Percentiles rank a stretch among this genome's conserved stretches.
These are phyloP conservation scores for Helicoverpa armigera DNA, from an alignment of 1,140 invertebrate species.

Conservation along the genomic window DNA sequence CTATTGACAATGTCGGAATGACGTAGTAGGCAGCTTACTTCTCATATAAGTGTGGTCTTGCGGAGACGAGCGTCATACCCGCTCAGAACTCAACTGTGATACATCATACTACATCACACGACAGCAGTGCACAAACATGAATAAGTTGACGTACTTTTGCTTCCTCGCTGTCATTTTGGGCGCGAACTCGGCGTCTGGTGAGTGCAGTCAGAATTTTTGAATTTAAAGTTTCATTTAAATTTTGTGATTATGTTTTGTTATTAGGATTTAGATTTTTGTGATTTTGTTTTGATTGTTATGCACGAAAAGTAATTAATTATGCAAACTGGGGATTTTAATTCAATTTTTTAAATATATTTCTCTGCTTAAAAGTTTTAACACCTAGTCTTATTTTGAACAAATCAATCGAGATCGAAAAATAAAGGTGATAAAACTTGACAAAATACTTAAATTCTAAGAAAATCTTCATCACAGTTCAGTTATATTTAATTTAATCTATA, in stretches of 20 bases:
- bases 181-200: slow-evolving; percentile 55
- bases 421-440: too few species aligned
- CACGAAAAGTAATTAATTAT: not conserved
- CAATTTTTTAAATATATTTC: slow-evolving; percentile 19
- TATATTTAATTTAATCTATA: too few species aligned
- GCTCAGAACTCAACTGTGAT: not conserved
- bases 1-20: slow-evolving; percentile 22
- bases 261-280: too few species aligned
- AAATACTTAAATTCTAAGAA: too few species aligned
- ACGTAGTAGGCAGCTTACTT: not conserved
- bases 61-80: not conserved
- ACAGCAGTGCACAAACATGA: not conserved
- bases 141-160: slow-evolving; percentile 54
- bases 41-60: slow-evolving; percentile 6
- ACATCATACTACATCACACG: not conserved
- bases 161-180: slow-evolving; percentile 58
- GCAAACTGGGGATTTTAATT: not conserved
- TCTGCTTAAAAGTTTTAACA: too few species aligned
- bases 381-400: too few species aligned
- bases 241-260: not conserved
- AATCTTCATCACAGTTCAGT: too few species aligned
- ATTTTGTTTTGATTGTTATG: not conserved
- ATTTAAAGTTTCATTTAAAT: not conserved
- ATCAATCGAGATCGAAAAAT: too few species aligned
- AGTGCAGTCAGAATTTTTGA: not conserved